These are phyloP conservation scores for Spodoptera litura DNA, from an alignment of 1,140 invertebrate species.

Conservation along the genomic window DNA sequence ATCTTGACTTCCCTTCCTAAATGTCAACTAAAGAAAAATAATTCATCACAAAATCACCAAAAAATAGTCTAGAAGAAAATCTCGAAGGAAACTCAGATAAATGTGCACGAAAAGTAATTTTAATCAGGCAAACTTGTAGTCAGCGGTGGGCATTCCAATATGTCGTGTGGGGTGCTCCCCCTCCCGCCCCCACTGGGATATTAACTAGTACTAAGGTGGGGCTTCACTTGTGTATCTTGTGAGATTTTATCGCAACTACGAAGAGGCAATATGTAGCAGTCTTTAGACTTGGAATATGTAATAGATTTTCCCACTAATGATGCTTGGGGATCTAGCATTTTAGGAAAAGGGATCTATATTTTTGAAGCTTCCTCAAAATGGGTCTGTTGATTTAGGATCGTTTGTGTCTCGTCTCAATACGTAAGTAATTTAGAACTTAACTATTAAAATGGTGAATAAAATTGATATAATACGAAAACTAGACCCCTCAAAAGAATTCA, in stretches of 20 bases:
- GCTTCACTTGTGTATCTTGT: slow-evolving; percentile 20
- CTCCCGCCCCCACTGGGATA: slow-evolving; percentile 4
- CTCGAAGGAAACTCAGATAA: slow-evolving; percentile 8
- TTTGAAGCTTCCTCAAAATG: no score
- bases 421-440: no score
- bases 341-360: no score
- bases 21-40: neutral
- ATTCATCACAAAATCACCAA: neutral
- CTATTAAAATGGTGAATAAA: no score
- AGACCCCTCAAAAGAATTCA: no score
- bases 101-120: slow-evolving; percentile 37
- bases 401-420: no score
- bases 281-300: neutral
- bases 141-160: slow-evolving; percentile 31
- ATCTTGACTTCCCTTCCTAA: no score
- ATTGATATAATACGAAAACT: no score
- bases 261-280: slow-evolving; percentile 6
- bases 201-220: slow-evolving; percentile 19
- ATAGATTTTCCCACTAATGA: no score
- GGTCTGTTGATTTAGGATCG: no score
- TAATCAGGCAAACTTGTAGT: slow-evolving; percentile 38
- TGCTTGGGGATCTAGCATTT: no score
- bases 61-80: neutral
- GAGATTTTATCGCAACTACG: slow-evolving; percentile 9
- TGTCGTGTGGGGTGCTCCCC: slow-evolving; percentile 19